These are phyloP conservation scores for Formica selysi DNA, from an alignment of 1,140 invertebrate genomes.

Conservation along the genomic window DNA sequence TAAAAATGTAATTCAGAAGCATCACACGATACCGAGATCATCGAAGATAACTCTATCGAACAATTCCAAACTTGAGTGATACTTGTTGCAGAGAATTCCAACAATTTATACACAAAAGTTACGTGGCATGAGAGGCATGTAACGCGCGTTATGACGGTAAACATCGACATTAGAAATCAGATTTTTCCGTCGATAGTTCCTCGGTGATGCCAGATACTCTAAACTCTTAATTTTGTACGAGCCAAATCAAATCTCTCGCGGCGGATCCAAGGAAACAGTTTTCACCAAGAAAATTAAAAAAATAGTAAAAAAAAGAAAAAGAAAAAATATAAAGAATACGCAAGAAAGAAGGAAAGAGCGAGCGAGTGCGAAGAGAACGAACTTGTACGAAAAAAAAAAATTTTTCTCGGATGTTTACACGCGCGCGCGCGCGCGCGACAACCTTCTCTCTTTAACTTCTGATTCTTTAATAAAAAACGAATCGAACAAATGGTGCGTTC, in stretches of 20 bases:
- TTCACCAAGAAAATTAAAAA: constrained; percentile 4
- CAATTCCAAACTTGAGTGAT: neutral
- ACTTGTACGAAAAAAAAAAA: constrained; percentile 19
- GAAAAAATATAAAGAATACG: neutral
- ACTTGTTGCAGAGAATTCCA: neutral
- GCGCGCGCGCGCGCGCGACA: neutral
- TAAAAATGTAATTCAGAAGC: neutral
- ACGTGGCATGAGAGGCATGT: constrained; percentile 37
- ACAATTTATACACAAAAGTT: neutral
- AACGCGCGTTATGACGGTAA: neutral
- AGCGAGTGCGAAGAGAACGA: constrained; percentile 6
- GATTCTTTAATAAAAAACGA: neutral
- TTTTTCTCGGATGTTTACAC: constrained; percentile 66
- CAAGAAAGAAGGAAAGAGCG: neutral
- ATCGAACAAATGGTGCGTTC: neutral
- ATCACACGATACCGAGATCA: neutral
- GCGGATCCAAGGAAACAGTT: neutral
- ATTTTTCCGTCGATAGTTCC: constrained; percentile 38
- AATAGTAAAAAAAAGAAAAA: neutral
- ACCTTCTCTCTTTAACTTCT: neutral
- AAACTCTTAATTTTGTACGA: constrained; percentile 33
- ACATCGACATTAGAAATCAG: constrained; percentile 11
- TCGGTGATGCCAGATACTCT: constrained; percentile 68
- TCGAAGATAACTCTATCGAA: constrained; percentile 5
- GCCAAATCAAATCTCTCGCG: constrained; percentile 39